Evolutionary conservation across 2,797 vertebrate species (phyloP), one percentile per base, ranked within the genome.

Genomic region (Carcharodon carcharias): DNA sequence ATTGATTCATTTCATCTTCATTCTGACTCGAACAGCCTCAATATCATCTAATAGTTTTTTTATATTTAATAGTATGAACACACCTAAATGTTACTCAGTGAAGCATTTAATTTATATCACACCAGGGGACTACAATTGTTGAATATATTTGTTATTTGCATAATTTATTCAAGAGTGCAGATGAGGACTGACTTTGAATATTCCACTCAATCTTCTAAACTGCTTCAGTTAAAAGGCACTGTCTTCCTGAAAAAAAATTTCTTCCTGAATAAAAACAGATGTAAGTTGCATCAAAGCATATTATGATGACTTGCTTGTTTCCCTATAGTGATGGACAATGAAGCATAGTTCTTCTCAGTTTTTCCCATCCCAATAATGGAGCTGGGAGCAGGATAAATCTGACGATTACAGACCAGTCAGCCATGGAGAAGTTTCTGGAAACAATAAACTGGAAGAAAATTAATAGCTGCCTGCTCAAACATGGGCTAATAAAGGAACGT

Each of bases 91-190:
- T 93, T 93, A 67, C 35, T n/a, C 63, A 67, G 11, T 93, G 91
- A 67, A 67, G 61, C 91, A 65, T 93, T 93, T 93, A 65, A 92
- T 92, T 93, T 93, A 45, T 93, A 93, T n/a, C 61, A 67, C 61
- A 45, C 61, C n/a, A 67, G 18, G n/a, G 91, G 91, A 67, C 40
- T 40, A 45, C n/a, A 93, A 67, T 40, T 26, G n/a, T 61, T 91
- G 56, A 63, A 63, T 93, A 93, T 93, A 93, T 45, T 91, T 67
- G 63, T 67, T 93, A 67, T 93, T 93, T 93, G 91, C 91, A 93
- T 67, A 67, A 93, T 67, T 91, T 67, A 67, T 65, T 89, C 26
- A 58, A 58, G 85, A 56, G 31, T n/a, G 91, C 8, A 93, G n/a
- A 93, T 67, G n/a, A 67, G 61, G 65, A 45, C 23, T 45, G 40